Evolutionary conservation across 1,140 invertebrate genomes (phyloP).

Genomic region (Aphaenogaster rudis): DNA sequence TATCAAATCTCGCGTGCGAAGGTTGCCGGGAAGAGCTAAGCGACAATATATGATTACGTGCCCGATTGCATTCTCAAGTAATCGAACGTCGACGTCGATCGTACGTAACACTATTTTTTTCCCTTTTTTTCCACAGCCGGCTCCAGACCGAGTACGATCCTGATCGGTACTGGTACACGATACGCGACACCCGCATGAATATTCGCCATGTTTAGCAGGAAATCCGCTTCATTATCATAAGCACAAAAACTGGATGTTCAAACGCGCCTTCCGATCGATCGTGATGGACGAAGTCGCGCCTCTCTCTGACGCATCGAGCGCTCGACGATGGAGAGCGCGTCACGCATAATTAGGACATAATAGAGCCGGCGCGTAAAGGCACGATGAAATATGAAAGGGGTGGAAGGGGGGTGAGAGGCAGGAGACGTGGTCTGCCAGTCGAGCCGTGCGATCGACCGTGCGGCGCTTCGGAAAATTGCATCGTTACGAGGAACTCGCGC

Average conservation of each 20-base stretch:
- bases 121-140: background rate
- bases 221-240: slow-evolving; percentile 21
- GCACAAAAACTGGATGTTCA: slow-evolving; percentile 23
- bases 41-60: slow-evolving; percentile 44
- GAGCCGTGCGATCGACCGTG: background rate
- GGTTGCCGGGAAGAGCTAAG: slow-evolving; percentile 40
- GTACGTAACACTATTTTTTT: background rate
- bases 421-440: background rate
- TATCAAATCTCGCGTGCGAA: slow-evolving; percentile 60
- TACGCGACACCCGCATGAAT: slow-evolving; percentile 19
- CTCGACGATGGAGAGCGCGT: background rate
- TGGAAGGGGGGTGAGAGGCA: background rate
- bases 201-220: slow-evolving; percentile 30
- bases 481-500: slow-evolving; percentile 63
- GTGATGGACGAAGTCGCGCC: slow-evolving; percentile 19
- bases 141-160: background rate
- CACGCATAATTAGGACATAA: slow-evolving; percentile 55
- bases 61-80: slow-evolving; percentile 19
- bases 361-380: background rate
- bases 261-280: background rate
- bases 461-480: slow-evolving; percentile 69
- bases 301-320: background rate
- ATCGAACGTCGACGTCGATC: background rate
- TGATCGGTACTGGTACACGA: background rate
- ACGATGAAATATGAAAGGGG: background rate